Conservation (phyloP, 2,888 invertebrate species). For the Drosophila glabriapex region DNA sequence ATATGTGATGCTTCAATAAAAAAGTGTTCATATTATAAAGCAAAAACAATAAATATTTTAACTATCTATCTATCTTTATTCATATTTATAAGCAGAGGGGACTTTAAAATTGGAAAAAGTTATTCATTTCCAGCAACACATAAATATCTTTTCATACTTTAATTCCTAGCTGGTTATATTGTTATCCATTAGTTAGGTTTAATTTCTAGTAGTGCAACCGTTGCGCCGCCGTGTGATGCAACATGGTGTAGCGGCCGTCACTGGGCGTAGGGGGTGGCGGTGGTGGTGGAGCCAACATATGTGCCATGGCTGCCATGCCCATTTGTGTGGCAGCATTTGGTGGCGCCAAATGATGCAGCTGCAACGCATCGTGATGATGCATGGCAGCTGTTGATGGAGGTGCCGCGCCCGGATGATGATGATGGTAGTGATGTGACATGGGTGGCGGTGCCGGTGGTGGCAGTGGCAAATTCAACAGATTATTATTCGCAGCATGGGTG, state of each 20-base stretch:
- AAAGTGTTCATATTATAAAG: slow-evolving; percentile 65
- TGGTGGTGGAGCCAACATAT: slow-evolving; percentile 80
- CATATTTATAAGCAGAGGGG: background rate
- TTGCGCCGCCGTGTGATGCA: slow-evolving; percentile 82
- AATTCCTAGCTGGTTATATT: background rate
- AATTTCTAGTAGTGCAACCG: slow-evolving; percentile 81
- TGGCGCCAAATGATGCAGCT: slow-evolving; percentile 68
- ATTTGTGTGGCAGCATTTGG: slow-evolving; percentile 79
- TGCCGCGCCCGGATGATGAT: slow-evolving; percentile 67
- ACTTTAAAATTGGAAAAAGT: background rate
- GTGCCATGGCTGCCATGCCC: slow-evolving; percentile 81
- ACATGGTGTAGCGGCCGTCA: slow-evolving; percentile 82
- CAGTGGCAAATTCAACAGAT: slow-evolving; percentile 76
- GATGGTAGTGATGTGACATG: slow-evolving; percentile 64
- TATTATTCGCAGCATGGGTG: slow-evolving; percentile 79
- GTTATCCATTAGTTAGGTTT: too few species aligned
- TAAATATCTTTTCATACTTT: background rate
- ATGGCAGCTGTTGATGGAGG: slow-evolving; percentile 57
- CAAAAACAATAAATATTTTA: background rate
- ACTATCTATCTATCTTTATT: background rate
- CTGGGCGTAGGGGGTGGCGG: slow-evolving; percentile 82
- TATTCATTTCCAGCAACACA: background rate
- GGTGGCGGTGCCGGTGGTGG: slow-evolving; percentile 63
- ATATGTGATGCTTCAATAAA: slow-evolving; percentile 51
- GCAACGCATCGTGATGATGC: slow-evolving; percentile 66